Evolutionary conservation across 2,797 vertebrate genomes (phyloP).

Genomic region (Eulemur coronatus): DNA sequence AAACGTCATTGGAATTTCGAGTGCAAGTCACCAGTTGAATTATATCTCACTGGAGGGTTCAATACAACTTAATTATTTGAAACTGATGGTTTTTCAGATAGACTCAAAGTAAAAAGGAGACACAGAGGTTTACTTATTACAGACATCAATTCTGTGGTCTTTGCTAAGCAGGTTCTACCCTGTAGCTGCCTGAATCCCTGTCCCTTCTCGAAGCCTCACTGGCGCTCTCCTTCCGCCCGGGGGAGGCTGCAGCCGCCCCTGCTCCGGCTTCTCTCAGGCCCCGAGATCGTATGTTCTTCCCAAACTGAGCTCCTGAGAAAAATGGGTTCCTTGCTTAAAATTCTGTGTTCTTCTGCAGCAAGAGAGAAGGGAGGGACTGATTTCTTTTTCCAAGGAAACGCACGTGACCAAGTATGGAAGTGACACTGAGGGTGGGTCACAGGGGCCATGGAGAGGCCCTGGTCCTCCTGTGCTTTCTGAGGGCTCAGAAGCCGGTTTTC

Average conservation of each 20-base stretch:
- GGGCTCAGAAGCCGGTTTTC: no score
- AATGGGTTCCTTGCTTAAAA: background rate
- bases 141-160: no score
- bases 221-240: accelerated
- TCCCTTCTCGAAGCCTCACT: background rate
- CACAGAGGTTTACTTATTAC: accelerated
- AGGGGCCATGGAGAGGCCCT: background rate
- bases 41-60: background rate
- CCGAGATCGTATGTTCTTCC: no score
- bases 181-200: accelerated
- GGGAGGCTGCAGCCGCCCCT: accelerated
- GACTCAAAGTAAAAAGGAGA: background rate
- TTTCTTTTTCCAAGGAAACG: background rate
- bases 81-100: background rate
- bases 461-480: background rate
- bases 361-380: background rate
- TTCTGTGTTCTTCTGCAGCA: background rate
- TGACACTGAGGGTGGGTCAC: background rate
- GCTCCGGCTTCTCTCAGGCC: background rate
- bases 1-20: background rate
- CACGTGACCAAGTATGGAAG: background rate
- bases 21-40: background rate
- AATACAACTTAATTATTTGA: background rate
- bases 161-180: background rate
- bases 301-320: background rate